Evolutionary conservation across 2,113 vertebrate species (phyloP), one percentile per base, ranked within the genome.

Genomic region (Strix uralensis): DNA sequence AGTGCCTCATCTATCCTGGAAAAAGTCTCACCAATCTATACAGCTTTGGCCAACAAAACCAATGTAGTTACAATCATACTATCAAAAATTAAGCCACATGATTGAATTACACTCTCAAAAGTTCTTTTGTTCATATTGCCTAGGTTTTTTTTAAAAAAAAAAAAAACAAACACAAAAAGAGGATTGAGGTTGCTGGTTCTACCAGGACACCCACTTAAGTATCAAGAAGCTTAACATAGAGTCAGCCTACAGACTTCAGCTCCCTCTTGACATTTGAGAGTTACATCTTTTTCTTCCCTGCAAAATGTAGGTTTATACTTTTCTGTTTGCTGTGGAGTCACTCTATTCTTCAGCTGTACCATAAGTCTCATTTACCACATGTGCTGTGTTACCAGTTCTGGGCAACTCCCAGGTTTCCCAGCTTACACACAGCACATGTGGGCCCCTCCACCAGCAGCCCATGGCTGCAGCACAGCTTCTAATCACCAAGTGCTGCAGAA

Each of bases 391-490:
- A 58, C 1, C n/a, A 63, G 40, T 38, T 67, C 42, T 27, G 44
- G 25, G 38, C n/a, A 85, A 34, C 29, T 57, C 36, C 36, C 38
- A 38, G 44, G 16, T 84, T 44, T 47, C 79, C 54, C 61, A 57
- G 27, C 13, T 78, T 11, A 62, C 10, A 17, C 7, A 6, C 7
- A 32, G 2, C 38, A 66, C 9, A 5, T 0, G 4, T 15, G 38
- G 21, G 38, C 20, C 12, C 5, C 27, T 63, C 30, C 14, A 32
- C 22, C 22, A 46, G 9, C 69, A 29, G 11, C 3, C 30, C 32
- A 25, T 2, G 17, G 78, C 65, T 63, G 19, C 55, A 91, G 58
- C 27, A 63, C 0, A 0, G 66, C 65, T 87, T 70, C 70, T 51
- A 19, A 51, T 54, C 52, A 40, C 22, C 20, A 32, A 13, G 27